A percentile compares a stretch with the other conserved stretches of the same genome.
phyloP scores from a whole-genome alignment of 2,888 invertebrate genomes.

The Ashinkailepas kermadecensis region DNA sequence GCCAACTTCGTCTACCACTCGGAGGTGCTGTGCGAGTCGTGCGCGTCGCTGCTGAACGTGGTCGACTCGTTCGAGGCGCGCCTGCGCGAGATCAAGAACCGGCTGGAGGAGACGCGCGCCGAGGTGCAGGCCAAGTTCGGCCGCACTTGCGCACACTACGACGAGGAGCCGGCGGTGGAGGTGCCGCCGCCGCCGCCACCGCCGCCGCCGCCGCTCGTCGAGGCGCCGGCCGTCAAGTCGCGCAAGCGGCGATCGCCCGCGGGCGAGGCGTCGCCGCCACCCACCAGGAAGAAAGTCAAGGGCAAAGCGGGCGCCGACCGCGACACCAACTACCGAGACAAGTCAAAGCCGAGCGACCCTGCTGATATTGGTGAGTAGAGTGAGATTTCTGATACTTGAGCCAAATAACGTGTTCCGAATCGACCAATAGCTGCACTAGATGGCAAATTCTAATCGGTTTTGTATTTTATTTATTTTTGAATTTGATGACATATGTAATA shows the following conservation, averaged over 20 bases:
- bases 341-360: not conserved
- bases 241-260: not conserved
- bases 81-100: not conserved
- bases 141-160: not conserved
- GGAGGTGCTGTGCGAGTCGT: slow-evolving; percentile 12
- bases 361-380: not conserved
- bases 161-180: not conserved
- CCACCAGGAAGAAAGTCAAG: not conserved
- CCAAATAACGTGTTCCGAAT: too few relatives aligned
- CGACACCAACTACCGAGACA: not conserved
- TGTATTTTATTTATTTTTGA: too few relatives aligned
- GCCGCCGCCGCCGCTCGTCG: not conserved
- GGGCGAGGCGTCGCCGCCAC: not conserved
- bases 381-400: too few relatives aligned
- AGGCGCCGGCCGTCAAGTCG: not conserved
- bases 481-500: too few relatives aligned
- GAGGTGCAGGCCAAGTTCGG: not conserved
- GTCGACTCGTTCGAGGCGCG: slow-evolving; percentile 12
- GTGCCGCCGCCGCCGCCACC: not conserved
- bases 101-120: not conserved
- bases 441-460: too few relatives aligned
- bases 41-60: not conserved
- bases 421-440: too few relatives aligned
- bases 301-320: not conserved
- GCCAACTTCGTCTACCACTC: slow-evolving; percentile 4